phyloP scores from a whole-genome alignment of 2,113 vertebrate genomes.

The cattle (Bos taurus) region ARS-UCD2.0 NC_037351.1:11743001-11743500 shows the following conservation, averaged over 20 bases:
- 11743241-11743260: not conserved
- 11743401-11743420: not conserved
- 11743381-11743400: not conserved
- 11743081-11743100: not conserved
- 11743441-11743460: not conserved
- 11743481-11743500: not conserved
- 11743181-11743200: not conserved
- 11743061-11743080: not conserved
- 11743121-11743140: not conserved
- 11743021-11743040: constrained; percentile 23
- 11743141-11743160: not conserved
- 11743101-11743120: not conserved
- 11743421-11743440: not conserved
- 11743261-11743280: not conserved
- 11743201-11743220: not conserved
- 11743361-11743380: not conserved
- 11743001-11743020: not conserved
- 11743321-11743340: not conserved
- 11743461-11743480: not conserved
- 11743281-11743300: not conserved
- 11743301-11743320: not conserved
- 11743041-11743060: not conserved
- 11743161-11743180: constrained; percentile 22
- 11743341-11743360: not conserved
- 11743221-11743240: not conserved